Conservation (phyloP, 2,113 vertebrate species). For the Myiagra hebetior region DNA sequence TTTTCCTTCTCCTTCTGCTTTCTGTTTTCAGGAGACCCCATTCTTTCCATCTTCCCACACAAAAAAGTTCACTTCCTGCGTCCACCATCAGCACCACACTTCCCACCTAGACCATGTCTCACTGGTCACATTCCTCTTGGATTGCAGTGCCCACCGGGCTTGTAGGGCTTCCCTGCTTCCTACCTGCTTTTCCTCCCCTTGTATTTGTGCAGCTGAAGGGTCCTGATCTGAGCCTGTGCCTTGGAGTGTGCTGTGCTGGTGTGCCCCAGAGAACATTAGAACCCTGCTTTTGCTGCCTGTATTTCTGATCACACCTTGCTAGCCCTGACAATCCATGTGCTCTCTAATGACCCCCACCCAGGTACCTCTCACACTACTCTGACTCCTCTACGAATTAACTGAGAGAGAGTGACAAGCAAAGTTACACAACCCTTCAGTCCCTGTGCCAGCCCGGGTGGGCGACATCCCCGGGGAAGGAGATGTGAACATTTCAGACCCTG, state of each 20-base stretch:
- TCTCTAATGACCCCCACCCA: not conserved
- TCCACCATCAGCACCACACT: not conserved
- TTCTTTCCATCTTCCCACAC: not conserved
- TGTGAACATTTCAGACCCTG: not conserved
- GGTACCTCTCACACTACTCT: not conserved
- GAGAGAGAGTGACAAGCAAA: not conserved
- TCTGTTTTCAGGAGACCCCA: not conserved
- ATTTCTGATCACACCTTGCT: not conserved
- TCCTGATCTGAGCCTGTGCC: not conserved
- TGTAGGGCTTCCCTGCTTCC: not conserved
- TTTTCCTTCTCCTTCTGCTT: not conserved
- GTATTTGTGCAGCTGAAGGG: rapidly evolving
- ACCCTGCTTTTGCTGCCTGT: rapidly evolving
- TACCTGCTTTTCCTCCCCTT: not conserved
- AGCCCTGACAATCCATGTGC: rapidly evolving
- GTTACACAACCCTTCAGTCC: not conserved
- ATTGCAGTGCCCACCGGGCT: rapidly evolving
- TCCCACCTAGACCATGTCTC: not conserved
- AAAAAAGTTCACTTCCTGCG: not conserved
- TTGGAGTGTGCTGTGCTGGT: not conserved
- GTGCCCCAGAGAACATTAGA: not conserved
- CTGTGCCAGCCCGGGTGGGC: not conserved
- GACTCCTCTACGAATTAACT: rapidly evolving
- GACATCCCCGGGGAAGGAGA: not conserved
- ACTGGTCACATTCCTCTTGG: not conserved